Conservation (phyloP, 1,140 invertebrate genomes). For the Achroia grisella region DNA sequence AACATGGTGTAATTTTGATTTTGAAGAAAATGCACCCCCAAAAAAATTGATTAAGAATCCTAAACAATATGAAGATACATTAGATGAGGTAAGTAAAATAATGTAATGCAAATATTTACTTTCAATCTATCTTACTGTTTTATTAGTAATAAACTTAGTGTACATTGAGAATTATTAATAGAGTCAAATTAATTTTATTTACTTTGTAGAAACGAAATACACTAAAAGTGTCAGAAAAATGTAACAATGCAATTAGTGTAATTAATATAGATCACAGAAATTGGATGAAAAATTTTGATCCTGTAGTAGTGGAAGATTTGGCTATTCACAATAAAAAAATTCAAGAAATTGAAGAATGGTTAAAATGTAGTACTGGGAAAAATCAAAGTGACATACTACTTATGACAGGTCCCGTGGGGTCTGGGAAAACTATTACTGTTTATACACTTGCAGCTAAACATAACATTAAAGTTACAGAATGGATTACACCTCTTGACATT, state of each 20-base stretch:
- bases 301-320: slow-evolving; percentile 71
- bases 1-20: slow-evolving; percentile 56
- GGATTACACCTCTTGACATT: slow-evolving; percentile 82
- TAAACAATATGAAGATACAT: neutral
- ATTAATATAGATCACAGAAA: slow-evolving; percentile 41
- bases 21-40: slow-evolving; percentile 31
- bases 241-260: neutral
- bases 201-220: too few relatives aligned
- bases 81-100: too few relatives aligned
- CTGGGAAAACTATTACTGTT: slow-evolving; percentile 80
- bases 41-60: slow-evolving; percentile 20
- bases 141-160: too few relatives aligned
- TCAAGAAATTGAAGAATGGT: slow-evolving; percentile 75
- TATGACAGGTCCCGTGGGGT: slow-evolving; percentile 81
- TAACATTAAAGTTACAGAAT: slow-evolving; percentile 77
- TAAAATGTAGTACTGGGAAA: slow-evolving; percentile 47
- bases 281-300: slow-evolving; percentile 75
- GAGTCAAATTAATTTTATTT: too few relatives aligned
- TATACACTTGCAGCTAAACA: slow-evolving; percentile 76
- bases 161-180: too few relatives aligned
- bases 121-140: too few relatives aligned
- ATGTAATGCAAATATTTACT: too few relatives aligned
- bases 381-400: slow-evolving; percentile 75
- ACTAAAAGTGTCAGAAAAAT: neutral
- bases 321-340: slow-evolving; percentile 78